phyloP scores from a whole-genome alignment of 37 sponge, comb jelly and placozoan genomes.

The Petrosia ficiformis region DNA sequence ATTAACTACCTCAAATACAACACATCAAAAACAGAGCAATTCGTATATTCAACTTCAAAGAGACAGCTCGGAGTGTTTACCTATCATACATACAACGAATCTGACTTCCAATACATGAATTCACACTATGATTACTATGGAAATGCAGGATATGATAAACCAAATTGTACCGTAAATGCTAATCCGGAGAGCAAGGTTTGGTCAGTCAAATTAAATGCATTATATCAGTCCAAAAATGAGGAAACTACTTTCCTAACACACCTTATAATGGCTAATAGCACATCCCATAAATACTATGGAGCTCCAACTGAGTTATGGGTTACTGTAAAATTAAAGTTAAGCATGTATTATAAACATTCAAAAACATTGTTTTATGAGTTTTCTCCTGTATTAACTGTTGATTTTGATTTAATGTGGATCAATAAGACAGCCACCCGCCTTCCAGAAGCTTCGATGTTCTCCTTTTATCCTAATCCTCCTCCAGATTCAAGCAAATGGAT shows the following conservation, averaged over 20 bases:
- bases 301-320: slow-evolving; percentile 46
- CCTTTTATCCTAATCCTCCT: slow-evolving; percentile 28
- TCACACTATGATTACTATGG: slow-evolving; percentile 42
- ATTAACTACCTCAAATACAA: neutral
- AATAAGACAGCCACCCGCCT: slow-evolving; percentile 61
- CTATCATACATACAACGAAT: slow-evolving; percentile 71
- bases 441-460: slow-evolving; percentile 66
- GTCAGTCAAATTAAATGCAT: neutral
- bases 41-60: slow-evolving; percentile 17
- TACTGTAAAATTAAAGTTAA: slow-evolving; percentile 3
- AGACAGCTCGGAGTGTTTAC: slow-evolving; percentile 11
- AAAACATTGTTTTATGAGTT: neutral
- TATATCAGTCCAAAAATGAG: slow-evolving; percentile 17
- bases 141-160: slow-evolving; percentile 68
- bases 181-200: slow-evolving; percentile 31
- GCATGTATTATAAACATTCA: too few relatives aligned
- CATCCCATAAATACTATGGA: slow-evolving; percentile 45
- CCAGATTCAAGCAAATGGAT: neutral
- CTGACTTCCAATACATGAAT: slow-evolving; percentile 35
- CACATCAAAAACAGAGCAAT: neutral
- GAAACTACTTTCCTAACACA: slow-evolving; percentile 7
- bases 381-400: slow-evolving; percentile 4
- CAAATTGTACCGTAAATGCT: slow-evolving; percentile 45
- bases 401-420: slow-evolving; percentile 30
- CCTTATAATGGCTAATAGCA: slow-evolving; percentile 7